Conservation (phyloP, 2,888 invertebrate species). For the Griposia aprilina region DNA sequence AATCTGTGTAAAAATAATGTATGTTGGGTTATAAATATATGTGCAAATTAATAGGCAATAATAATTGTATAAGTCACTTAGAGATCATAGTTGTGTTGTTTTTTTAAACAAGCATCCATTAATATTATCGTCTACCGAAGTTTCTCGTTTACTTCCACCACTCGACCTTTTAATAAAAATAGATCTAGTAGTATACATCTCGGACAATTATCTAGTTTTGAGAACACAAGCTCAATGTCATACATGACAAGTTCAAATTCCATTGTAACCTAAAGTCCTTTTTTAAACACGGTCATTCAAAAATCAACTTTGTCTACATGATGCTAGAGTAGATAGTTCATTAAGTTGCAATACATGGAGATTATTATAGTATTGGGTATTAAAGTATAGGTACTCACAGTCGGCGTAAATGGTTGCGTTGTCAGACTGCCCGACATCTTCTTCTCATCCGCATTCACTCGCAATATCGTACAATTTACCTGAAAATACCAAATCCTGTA, state of each 20-base stretch:
- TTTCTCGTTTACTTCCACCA: background rate
- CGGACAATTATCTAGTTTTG: background rate
- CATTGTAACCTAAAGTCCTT: background rate
- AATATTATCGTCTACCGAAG: background rate
- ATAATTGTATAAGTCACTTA: background rate
- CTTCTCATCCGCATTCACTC: conserved; percentile 76
- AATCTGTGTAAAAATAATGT: conserved; percentile 67
- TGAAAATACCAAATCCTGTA: conserved; percentile 68
- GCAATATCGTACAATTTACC: conserved; percentile 89
- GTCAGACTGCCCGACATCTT: conserved; percentile 86
- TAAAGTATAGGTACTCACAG: conserved; percentile 71
- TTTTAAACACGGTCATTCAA: background rate
- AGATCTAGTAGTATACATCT: background rate
- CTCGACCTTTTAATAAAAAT: background rate
- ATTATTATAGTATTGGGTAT: background rate
- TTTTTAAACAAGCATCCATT: background rate
- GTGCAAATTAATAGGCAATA: background rate
- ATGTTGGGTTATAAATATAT: background rate
- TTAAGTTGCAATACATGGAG: background rate
- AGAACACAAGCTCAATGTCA: background rate
- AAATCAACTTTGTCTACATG: background rate
- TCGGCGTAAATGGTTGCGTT: conserved; percentile 75
- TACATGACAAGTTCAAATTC: background rate
- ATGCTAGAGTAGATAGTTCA: background rate
- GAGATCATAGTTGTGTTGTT: background rate